These are phyloP conservation scores for Callitettix versicolor DNA, from an alignment of 1,140 invertebrate species.

Conservation along the genomic window DNA sequence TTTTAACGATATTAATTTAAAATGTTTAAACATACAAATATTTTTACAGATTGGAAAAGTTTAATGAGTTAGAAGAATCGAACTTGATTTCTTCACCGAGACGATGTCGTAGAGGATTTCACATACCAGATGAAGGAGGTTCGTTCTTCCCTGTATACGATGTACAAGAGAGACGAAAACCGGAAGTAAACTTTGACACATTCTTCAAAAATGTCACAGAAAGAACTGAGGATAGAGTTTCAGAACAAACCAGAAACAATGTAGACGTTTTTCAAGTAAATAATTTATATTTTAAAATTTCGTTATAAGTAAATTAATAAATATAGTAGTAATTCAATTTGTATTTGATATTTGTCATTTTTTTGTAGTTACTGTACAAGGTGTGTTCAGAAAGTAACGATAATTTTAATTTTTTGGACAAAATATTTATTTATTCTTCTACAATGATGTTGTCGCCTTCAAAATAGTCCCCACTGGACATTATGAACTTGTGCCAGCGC, in stretches of 20 bases:
- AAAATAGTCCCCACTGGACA: too few species aligned
- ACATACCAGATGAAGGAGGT: conserved; percentile 6
- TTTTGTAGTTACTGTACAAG: too few species aligned
- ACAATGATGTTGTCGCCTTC: too few species aligned
- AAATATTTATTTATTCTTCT: too few species aligned
- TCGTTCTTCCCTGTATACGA: background rate
- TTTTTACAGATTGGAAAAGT: background rate
- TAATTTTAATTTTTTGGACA: too few species aligned
- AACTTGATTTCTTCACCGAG: conserved; percentile 4
- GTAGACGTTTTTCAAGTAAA: conserved; percentile 12
- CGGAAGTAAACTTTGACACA: conserved; percentile 17
- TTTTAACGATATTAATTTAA: too few species aligned
- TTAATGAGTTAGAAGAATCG: background rate
- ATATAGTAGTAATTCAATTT: too few species aligned
- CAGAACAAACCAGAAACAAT: background rate
- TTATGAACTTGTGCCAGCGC: too few species aligned
- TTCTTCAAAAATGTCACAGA: conserved; percentile 11
- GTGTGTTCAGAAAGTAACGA: too few species aligned
- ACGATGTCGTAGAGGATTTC: conserved; percentile 8
- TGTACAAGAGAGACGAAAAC: conserved; percentile 1
- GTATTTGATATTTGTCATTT: too few species aligned
- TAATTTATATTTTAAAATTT: background rate
- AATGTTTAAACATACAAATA: too few species aligned
- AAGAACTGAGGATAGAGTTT: background rate
- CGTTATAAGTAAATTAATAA: too few species aligned